Evolutionary conservation across 2,797 vertebrate genomes (phyloP).

Genomic region (Lepus townsendii): DNA sequence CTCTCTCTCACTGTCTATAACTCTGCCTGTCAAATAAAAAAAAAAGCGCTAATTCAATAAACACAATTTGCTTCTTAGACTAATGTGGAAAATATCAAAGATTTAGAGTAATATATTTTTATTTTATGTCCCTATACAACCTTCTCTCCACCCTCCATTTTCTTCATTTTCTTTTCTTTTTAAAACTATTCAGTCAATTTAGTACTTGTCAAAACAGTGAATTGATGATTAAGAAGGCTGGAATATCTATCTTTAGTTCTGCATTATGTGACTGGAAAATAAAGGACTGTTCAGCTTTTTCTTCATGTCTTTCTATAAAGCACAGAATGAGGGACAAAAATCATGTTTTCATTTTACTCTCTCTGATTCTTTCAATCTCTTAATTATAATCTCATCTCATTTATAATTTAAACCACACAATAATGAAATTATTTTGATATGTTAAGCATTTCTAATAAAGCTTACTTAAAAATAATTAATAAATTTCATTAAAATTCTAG

Average conservation of each 20-base stretch:
- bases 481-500: background rate
- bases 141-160: background rate
- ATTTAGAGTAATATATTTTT: background rate
- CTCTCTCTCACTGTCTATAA: no score
- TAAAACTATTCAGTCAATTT: background rate
- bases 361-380: background rate
- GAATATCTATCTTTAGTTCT: background rate
- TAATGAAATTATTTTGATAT: no score
- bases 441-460: no score
- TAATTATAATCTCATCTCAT: background rate
- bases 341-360: background rate
- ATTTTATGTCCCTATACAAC: background rate
- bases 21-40: no score
- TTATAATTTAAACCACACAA: background rate
- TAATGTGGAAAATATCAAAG: constrained; percentile 8
- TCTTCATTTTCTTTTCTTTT: background rate
- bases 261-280: background rate
- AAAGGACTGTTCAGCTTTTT: background rate
- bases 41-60: background rate
- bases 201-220: constrained; percentile 2
- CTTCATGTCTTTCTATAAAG: background rate
- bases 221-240: background rate
- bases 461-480: no score
- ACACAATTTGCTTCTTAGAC: background rate
- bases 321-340: background rate